These are phyloP conservation scores for Paradisaea rubra DNA, from an alignment of 2,113 vertebrate genomes.

Conservation along the genomic window DNA sequence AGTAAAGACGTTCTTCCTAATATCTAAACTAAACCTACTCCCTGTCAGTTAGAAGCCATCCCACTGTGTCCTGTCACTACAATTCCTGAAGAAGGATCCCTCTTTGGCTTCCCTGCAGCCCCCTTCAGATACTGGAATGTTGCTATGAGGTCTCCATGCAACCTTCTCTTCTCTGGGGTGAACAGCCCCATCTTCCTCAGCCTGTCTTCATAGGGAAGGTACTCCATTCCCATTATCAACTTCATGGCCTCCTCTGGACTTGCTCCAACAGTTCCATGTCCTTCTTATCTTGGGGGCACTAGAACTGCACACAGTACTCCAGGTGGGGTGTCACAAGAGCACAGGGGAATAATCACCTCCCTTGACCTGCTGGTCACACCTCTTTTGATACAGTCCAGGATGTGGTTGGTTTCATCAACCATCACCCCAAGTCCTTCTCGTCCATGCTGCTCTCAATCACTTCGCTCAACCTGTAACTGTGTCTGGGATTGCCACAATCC, in stretches of 20 bases:
- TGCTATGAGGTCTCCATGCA: not conserved
- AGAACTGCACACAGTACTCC: not conserved
- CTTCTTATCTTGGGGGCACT: not conserved
- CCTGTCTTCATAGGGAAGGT: not conserved
- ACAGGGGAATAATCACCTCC: not conserved
- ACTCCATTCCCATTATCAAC: not conserved
- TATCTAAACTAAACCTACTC: not conserved
- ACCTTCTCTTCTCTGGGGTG: not conserved
- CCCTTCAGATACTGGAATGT: not conserved
- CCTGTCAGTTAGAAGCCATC: not conserved
- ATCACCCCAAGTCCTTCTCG: not conserved
- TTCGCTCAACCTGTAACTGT: rapidly evolving
- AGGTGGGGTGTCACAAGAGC: not conserved
- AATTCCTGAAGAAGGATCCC: not conserved
- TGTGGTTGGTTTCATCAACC: not conserved
- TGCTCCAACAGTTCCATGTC: not conserved
- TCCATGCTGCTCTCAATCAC: not conserved
- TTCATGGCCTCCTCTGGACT: not conserved
- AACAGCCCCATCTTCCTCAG: not conserved
- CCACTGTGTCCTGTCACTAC: not conserved
- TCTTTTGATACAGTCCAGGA: not conserved
- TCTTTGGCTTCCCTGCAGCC: not conserved
- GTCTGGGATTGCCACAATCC: not conserved
- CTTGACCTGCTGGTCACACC: not conserved
- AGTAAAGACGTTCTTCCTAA: not conserved